phyloP scores from a whole-genome alignment of 2,797 vertebrate species.

The Mormyrops boulengeri region DNA sequence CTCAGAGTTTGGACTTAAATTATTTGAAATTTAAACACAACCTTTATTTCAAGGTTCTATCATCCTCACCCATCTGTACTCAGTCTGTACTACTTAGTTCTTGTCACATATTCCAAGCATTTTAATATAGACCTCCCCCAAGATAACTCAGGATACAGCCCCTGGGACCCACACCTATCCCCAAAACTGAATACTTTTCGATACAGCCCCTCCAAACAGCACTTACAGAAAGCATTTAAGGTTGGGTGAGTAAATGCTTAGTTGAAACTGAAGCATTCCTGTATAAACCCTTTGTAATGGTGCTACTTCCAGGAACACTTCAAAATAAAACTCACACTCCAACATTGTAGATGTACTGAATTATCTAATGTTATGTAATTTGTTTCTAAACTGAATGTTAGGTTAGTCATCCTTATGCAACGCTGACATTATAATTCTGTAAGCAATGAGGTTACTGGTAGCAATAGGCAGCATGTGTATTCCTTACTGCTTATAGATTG shows the following conservation, averaged over 20 bases:
- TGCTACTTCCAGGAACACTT: not conserved
- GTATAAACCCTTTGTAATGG: conserved; percentile 12
- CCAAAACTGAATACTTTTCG: conserved; percentile 39
- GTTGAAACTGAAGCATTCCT: conserved; percentile 33
- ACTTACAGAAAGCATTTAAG: conserved; percentile 43
- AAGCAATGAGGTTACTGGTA: not conserved
- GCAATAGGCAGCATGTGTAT: not conserved
- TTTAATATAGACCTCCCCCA: not conserved
- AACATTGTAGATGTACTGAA: not conserved
- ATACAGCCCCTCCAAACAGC: conserved; percentile 41
- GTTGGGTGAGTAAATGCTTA: conserved; percentile 12
- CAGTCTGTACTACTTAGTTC: not conserved
- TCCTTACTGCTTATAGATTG: not conserved
- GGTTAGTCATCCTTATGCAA: not conserved
- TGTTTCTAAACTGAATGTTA: not conserved
- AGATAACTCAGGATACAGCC: conserved; percentile 50
- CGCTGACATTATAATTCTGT: not conserved
- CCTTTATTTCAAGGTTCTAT: not conserved
- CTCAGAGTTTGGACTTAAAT: not conserved
- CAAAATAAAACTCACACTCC: not conserved
- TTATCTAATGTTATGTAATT: not conserved
- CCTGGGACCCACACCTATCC: conserved; percentile 47
- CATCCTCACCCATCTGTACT: not conserved
- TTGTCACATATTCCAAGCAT: not conserved
- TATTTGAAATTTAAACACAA: not conserved